These are phyloP conservation scores for Sebastes ruberrimus DNA, from an alignment of 2,797 vertebrate species.

Conservation along the genomic window DNA sequence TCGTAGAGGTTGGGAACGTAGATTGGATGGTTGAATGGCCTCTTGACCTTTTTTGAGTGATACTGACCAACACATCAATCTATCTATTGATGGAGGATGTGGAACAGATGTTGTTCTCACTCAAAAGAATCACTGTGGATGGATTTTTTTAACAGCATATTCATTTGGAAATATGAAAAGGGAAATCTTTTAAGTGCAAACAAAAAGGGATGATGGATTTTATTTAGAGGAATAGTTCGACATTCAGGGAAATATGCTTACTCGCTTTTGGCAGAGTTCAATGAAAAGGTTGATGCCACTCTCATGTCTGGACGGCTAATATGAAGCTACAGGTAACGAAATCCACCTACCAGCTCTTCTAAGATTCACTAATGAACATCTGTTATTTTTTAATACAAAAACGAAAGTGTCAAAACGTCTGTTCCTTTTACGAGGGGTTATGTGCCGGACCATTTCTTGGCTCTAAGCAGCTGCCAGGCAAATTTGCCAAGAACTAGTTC, in stretches of 20 bases:
- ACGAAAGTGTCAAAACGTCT: neutral
- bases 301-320: neutral
- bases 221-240: neutral
- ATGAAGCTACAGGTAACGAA: neutral
- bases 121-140: conserved; percentile 22
- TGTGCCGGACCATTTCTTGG: too few relatives aligned
- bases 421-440: neutral
- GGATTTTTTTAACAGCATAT: conserved; percentile 7
- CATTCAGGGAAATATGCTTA: conserved; percentile 3
- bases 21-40: conserved; percentile 55
- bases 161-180: conserved; percentile 17
- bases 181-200: conserved; percentile 8
- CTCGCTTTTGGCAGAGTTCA: neutral
- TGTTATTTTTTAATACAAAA: neutral
- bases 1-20: conserved; percentile 47
- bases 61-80: conserved; percentile 32
- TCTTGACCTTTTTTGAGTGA: conserved; percentile 49
- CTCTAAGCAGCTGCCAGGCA: too few relatives aligned
- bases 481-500: too few relatives aligned
- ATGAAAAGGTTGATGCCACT: neutral
- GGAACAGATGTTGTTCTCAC: conserved; percentile 40
- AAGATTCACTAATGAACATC: neutral
- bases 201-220: neutral
- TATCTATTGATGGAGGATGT: conserved; percentile 47
- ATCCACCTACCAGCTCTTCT: neutral